Evolutionary conservation across 2,797 vertebrate species (phyloP).

Genomic region (Leptoclinus maculatus): DNA sequence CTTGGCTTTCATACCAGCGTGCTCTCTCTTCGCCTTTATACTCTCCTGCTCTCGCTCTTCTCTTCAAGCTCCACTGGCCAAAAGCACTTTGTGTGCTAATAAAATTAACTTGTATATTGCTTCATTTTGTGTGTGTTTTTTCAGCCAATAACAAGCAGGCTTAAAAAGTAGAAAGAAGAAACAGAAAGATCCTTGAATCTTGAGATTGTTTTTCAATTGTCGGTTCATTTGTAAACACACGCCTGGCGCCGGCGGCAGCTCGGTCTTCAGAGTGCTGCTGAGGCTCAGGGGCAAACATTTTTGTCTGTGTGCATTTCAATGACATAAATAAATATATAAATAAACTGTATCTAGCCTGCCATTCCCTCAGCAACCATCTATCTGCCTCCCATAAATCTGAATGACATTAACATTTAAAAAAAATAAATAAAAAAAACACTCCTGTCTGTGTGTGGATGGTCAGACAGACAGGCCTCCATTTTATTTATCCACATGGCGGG

Average conservation of each 20-base stretch:
- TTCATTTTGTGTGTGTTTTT: constrained; percentile 26
- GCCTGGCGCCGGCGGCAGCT: constrained; percentile 25
- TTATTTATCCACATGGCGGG: constrained; percentile 61
- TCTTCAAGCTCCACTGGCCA: constrained; percentile 68
- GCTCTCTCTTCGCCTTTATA: constrained; percentile 49
- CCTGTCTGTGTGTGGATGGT: constrained; percentile 41
- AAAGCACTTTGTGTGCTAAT: constrained; percentile 72
- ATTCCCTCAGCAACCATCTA: constrained; percentile 62
- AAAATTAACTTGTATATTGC: constrained; percentile 64
- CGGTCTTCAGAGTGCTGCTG: constrained; percentile 35
- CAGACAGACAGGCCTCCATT: constrained; percentile 60
- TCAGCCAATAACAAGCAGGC: constrained; percentile 31
- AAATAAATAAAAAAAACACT: constrained; percentile 38
- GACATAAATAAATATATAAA: constrained; percentile 37
- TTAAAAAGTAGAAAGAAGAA: constrained; percentile 1
- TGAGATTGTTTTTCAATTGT: constrained; percentile 39
- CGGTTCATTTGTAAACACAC: constrained; percentile 33
- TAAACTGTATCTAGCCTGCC: constrained; percentile 63
- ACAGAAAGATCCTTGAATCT: constrained; percentile 17
- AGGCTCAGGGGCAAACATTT: constrained; percentile 60
- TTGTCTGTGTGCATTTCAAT: constrained; percentile 69
- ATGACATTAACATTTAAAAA: constrained; percentile 81
- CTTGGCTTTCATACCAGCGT: constrained; percentile 67
- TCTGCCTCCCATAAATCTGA: constrained; percentile 76
- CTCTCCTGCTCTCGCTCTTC: constrained; percentile 45